A percentile compares a stretch with the other conserved stretches of the same genome.
phyloP scores from a whole-genome alignment of 2,888 invertebrate species.

The Sinotaia quadrata region DNA sequence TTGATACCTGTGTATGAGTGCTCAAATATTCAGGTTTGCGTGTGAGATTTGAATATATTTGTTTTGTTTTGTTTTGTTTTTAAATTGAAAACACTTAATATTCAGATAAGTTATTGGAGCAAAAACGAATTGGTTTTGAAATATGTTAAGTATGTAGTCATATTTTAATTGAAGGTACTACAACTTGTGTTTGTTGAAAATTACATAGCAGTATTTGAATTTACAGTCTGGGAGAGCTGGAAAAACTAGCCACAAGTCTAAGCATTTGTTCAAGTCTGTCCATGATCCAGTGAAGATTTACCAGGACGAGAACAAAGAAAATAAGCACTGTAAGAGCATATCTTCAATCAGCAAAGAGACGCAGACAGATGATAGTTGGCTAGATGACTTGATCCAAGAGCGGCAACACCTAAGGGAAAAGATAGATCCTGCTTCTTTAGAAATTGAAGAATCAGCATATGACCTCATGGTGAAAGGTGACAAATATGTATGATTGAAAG shows the following conservation, averaged over 20 bases:
- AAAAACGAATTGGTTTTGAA: too few relatives aligned
- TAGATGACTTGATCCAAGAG: slow-evolving; percentile 20
- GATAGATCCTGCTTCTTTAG: slow-evolving; percentile 2
- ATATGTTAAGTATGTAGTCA: too few relatives aligned
- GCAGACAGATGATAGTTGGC: slow-evolving; percentile 21
- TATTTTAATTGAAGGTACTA: too few relatives aligned
- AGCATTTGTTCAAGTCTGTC: background rate
- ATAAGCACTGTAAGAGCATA: background rate
- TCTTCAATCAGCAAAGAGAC: background rate
- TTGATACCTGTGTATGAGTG: too few relatives aligned
- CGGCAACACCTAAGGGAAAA: background rate
- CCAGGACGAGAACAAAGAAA: background rate
- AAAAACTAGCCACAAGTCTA: slow-evolving; percentile 11
- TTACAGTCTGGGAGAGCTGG: background rate
- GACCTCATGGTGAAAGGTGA: slow-evolving; percentile 20
- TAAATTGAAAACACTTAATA: too few relatives aligned
- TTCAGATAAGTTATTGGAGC: too few relatives aligned
- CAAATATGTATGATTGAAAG: too few relatives aligned
- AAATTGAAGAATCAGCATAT: slow-evolving; percentile 12
- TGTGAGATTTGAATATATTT: too few relatives aligned
- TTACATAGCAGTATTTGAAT: background rate
- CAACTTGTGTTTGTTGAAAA: too few relatives aligned
- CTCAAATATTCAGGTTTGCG: too few relatives aligned
- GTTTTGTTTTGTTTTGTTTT: too few relatives aligned
- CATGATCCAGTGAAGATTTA: slow-evolving; percentile 17